Evolutionary conservation across 1,140 invertebrate genomes (phyloP).

Genomic region (Hycleus cichorii): DNA sequence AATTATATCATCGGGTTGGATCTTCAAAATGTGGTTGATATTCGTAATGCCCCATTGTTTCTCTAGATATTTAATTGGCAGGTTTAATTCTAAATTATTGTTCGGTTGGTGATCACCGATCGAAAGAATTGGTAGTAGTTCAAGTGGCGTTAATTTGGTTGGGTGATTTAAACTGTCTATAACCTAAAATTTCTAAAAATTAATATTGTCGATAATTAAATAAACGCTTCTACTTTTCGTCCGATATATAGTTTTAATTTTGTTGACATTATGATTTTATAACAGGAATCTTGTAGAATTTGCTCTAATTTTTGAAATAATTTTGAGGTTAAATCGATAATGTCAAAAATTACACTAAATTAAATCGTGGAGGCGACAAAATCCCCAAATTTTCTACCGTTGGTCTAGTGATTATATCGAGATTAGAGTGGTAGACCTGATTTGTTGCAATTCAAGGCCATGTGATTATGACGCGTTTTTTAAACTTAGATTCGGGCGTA

Average conservation of each 20-base stretch:
- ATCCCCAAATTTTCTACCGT: too few species aligned
- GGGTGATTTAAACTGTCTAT: conserved; percentile 29
- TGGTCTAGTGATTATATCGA: too few species aligned
- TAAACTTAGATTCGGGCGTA: too few species aligned
- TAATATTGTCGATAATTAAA: not conserved
- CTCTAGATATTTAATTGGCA: conserved; percentile 33
- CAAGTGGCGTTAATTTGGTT: conserved; percentile 23
- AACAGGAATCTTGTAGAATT: too few species aligned
- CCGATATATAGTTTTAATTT: conserved; percentile 39
- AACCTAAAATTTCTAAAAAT: conserved; percentile 22
- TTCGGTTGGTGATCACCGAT: conserved; percentile 24
- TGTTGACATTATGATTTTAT: conserved; percentile 24
- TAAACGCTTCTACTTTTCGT: conserved; percentile 28
- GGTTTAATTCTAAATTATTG: conserved; percentile 30
- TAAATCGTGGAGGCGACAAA: too few species aligned
- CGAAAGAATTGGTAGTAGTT: conserved; percentile 34
- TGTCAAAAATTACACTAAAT: not conserved
- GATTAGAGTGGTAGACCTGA: too few species aligned
- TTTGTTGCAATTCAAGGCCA: too few species aligned
- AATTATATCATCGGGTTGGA: conserved; percentile 41
- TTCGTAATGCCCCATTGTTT: conserved; percentile 34
- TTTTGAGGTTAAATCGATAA: conserved; percentile 5
- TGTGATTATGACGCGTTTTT: not conserved
- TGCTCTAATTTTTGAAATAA: not conserved
- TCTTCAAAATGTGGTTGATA: conserved; percentile 35